Evolutionary conservation across 2,888 invertebrate genomes (phyloP).

Genomic region (Eupeodes luniger): DNA sequence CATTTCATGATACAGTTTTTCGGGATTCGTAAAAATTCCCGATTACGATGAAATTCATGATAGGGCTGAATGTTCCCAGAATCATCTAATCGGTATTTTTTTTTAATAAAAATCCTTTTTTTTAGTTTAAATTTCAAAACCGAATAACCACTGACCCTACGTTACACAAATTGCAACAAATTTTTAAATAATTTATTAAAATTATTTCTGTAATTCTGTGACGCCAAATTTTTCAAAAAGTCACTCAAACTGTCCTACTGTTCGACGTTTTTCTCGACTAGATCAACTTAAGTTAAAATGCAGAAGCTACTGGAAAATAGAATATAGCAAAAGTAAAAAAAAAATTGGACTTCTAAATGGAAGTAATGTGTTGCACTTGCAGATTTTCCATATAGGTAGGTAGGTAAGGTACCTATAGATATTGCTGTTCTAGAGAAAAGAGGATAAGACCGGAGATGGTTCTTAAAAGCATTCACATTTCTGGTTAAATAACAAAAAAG

Average conservation of each 20-base stretch:
- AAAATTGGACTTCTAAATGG: slow-evolving; percentile 15
- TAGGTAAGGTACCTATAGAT: not conserved
- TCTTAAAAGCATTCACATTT: slow-evolving; percentile 55
- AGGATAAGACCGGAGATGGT: slow-evolving; percentile 21
- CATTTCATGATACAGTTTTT: no score
- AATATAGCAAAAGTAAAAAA: not conserved
- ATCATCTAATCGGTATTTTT: no score
- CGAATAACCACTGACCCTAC: no score
- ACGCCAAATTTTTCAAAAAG: no score
- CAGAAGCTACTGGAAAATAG: not conserved
- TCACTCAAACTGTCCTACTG: not conserved
- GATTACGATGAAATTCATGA: no score
- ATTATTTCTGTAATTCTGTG: no score
- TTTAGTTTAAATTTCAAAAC: no score
- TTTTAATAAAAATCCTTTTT: no score
- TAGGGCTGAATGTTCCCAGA: no score
- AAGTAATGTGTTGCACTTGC: slow-evolving; percentile 41
- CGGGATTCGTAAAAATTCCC: no score
- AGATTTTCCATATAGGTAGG: not conserved
- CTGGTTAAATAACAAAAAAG: slow-evolving; percentile 5
- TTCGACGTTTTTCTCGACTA: not conserved
- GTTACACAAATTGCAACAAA: no score
- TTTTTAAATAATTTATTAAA: no score
- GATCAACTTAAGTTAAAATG: slow-evolving; percentile 10
- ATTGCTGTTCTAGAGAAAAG: not conserved